These are phyloP conservation scores for Enteromius radiatus DNA, from an alignment of 2,797 vertebrate genomes.

Conservation along the genomic window DNA sequence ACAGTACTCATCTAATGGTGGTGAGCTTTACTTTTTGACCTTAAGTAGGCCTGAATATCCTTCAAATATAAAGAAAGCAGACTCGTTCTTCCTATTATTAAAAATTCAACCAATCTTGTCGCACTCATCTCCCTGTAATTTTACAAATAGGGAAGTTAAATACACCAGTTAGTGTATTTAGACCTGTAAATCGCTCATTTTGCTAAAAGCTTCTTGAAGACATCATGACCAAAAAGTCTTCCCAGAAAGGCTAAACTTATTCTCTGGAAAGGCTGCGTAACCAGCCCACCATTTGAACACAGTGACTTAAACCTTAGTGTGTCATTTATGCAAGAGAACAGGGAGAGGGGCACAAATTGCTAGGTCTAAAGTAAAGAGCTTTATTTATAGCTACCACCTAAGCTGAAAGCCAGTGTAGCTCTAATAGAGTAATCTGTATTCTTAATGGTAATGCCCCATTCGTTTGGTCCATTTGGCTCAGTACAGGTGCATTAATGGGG, in stretches of 20 bases:
- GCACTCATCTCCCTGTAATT: slow-evolving; percentile 42
- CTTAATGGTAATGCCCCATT: slow-evolving; percentile 80
- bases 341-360: slow-evolving; percentile 73
- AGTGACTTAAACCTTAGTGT: slow-evolving; percentile 70
- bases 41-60: slow-evolving; percentile 28
- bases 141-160: slow-evolving; percentile 38
- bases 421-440: slow-evolving; percentile 84
- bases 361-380: slow-evolving; percentile 74
- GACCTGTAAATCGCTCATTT: slow-evolving; percentile 50
- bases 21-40: slow-evolving; percentile 19
- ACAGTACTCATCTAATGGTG: slow-evolving; percentile 43
- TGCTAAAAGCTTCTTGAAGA: slow-evolving; percentile 61
- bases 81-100: slow-evolving; percentile 35
- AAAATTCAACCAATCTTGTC: slow-evolving; percentile 32
- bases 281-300: slow-evolving; percentile 63
- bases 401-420: slow-evolving; percentile 72
- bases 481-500: slow-evolving; percentile 79
- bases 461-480: slow-evolving; percentile 80
- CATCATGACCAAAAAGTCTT: slow-evolving; percentile 48
- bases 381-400: slow-evolving; percentile 77
- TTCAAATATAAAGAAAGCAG: slow-evolving; percentile 29
- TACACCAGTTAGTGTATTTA: slow-evolving; percentile 42
- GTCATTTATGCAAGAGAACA: slow-evolving; percentile 75
- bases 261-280: slow-evolving; percentile 62
- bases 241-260: slow-evolving; percentile 64